Evolutionary conservation across 2,888 invertebrate genomes (phyloP).

Genomic region (Pegoplata infirma): DNA sequence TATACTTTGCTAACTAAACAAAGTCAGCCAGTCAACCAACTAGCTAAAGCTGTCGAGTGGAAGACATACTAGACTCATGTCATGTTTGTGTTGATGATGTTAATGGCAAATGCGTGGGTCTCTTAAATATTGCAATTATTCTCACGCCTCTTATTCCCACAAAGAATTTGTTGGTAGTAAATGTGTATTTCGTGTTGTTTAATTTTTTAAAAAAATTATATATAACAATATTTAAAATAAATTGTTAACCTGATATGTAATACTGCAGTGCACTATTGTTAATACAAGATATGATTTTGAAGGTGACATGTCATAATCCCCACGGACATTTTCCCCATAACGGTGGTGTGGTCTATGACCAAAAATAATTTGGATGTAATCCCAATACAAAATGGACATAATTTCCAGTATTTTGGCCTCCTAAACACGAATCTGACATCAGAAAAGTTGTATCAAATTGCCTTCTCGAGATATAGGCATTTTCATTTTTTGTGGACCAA

Average conservation of each 20-base stretch:
- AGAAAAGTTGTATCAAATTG: too few relatives aligned
- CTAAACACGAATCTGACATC: too few relatives aligned
- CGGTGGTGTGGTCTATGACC: too few relatives aligned
- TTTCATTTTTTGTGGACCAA: too few relatives aligned
- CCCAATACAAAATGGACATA: too few relatives aligned
- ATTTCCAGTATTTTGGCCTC: too few relatives aligned
- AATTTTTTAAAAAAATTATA: conserved; percentile 17
- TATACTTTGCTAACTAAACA: conserved; percentile 16
- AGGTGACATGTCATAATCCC: too few relatives aligned
- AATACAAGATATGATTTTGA: too few relatives aligned
- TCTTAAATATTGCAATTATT: conserved; percentile 61
- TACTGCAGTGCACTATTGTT: background rate
- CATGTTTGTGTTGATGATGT: conserved; percentile 32
- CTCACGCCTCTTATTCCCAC: conserved; percentile 63
- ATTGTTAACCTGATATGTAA: background rate
- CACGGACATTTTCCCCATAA: too few relatives aligned
- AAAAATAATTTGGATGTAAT: too few relatives aligned
- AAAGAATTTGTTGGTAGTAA: conserved; percentile 44
- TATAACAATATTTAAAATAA: background rate
- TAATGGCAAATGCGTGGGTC: conserved; percentile 63
- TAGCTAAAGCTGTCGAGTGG: background rate
- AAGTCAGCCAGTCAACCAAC: background rate
- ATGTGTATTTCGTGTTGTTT: conserved; percentile 48
- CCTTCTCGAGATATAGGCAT: too few relatives aligned
- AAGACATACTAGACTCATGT: conserved; percentile 20